phyloP scores from a whole-genome alignment of 2,888 invertebrate species.

The Margaritifera margaritifera region DNA sequence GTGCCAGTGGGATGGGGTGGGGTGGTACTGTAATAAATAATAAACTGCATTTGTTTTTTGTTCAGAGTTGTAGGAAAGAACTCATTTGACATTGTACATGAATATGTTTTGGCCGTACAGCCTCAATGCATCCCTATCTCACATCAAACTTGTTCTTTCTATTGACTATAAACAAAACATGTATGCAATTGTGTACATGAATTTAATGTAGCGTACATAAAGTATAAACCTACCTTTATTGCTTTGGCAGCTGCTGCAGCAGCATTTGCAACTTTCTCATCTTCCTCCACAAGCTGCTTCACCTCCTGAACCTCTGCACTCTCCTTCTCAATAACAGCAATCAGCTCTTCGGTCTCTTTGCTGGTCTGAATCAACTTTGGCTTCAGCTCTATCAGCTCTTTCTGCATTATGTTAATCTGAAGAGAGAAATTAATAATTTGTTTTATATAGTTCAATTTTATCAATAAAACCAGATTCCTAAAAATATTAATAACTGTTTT shows the following conservation, averaged over 20 bases:
- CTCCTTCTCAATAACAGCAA: conserved; percentile 70
- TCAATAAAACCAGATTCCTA: no score
- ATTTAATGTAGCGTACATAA: background rate
- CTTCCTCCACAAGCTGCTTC: conserved; percentile 67
- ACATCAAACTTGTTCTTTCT: no score
- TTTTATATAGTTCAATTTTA: no score
- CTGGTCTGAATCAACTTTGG: conserved; percentile 70
- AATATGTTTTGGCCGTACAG: no score
- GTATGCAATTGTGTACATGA: background rate
- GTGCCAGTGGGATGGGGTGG: no score
- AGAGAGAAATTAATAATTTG: conserved; percentile 1
- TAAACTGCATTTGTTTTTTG: no score
- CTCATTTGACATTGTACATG: no score
- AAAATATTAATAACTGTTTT: no score
- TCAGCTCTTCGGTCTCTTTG: conserved; percentile 69
- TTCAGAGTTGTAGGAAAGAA: no score
- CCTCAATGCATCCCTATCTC: no score
- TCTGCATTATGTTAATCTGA: conserved; percentile 69
- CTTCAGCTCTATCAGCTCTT: conserved; percentile 68
- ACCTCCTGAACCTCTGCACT: conserved; percentile 69
- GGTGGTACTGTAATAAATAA: no score
- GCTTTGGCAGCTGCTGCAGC: conserved; percentile 69
- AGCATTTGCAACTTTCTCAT: conserved; percentile 68
- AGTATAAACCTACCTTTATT: conserved; percentile 62
- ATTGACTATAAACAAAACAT: no score